A percentile compares a stretch with the other conserved stretches of the same genome.
These are phyloP conservation scores for Valencia hispanica DNA, from an alignment of 2,797 vertebrate genomes.

Conservation along the genomic window DNA sequence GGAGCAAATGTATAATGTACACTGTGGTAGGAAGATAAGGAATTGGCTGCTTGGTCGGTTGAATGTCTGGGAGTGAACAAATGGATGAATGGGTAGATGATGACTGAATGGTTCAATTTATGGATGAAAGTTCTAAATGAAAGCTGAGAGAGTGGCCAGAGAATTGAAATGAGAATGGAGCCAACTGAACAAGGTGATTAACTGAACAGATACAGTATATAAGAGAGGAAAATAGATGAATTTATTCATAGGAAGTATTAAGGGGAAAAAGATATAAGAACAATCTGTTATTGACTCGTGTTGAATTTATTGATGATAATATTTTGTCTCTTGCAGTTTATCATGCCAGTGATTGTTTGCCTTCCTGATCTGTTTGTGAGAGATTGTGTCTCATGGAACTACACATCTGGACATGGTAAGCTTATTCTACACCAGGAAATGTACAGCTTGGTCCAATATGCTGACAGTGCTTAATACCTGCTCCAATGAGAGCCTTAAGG, in stretches of 20 bases:
- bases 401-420: conserved; percentile 19
- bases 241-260: conserved; percentile 6
- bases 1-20: conserved; percentile 35
- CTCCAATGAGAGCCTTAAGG: conserved; percentile 49
- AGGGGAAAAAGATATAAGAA: background rate
- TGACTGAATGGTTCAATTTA: conserved; percentile 5
- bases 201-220: conserved; percentile 21
- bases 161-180: conserved; percentile 16
- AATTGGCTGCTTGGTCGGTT: conserved; percentile 27
- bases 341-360: background rate
- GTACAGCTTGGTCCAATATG: conserved; percentile 45
- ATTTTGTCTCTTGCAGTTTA: conserved; percentile 21
- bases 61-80: conserved; percentile 16
- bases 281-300: background rate
- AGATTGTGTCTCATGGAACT: conserved; percentile 38
- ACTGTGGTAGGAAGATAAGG: conserved; percentile 51
- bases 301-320: background rate
- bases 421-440: conserved; percentile 43
- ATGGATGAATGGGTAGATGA: conserved; percentile 35
- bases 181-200: conserved; percentile 16
- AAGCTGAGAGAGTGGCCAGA: conserved; percentile 8
- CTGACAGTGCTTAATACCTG: conserved; percentile 54
- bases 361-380: conserved; percentile 25
- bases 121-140: conserved; percentile 34
- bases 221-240: background rate